Conservation (phyloP, 2,888 invertebrate species). For the Prostheceraeus crozeri region DNA sequence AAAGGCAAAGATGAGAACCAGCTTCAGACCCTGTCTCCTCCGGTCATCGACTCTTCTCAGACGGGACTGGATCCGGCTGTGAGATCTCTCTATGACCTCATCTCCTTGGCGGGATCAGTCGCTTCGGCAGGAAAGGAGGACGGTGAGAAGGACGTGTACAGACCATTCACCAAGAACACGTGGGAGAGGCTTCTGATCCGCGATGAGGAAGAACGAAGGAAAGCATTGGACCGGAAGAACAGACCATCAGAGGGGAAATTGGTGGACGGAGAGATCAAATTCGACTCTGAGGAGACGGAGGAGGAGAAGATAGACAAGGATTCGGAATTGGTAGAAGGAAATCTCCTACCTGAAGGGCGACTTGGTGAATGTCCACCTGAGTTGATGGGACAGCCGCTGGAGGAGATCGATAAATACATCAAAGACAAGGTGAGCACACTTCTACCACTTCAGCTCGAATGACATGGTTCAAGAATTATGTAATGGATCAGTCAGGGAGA, state of each 20-base stretch:
- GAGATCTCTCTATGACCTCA: too few relatives aligned
- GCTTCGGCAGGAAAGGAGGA: too few relatives aligned
- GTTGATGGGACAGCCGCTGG: conserved; percentile 80
- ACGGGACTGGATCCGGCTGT: too few relatives aligned
- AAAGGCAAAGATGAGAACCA: too few relatives aligned
- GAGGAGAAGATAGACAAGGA: conserved; percentile 62
- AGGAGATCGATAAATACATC: conserved; percentile 90
- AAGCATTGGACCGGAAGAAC: conserved; percentile 44
- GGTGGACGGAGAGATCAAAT: conserved; percentile 53
- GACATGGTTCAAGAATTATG: too few relatives aligned
- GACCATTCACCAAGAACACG: conserved; percentile 1
- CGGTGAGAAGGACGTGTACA: too few relatives aligned
- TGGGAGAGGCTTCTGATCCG: conserved; percentile 17
- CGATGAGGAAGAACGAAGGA: conserved; percentile 33
- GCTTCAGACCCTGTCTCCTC: too few relatives aligned
- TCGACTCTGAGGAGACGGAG: conserved; percentile 44
- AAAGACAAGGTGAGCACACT: conserved; percentile 86
- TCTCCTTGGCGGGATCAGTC: too few relatives aligned
- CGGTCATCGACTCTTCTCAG: too few relatives aligned
- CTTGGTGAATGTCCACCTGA: conserved; percentile 80
- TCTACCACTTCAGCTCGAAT: too few relatives aligned
- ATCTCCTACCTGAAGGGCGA: conserved; percentile 70
- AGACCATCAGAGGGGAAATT: conserved; percentile 48
- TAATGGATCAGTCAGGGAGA: too few relatives aligned
- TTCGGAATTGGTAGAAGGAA: conserved; percentile 80